Percentiles rank a stretch among this genome's conserved stretches.
Conservation (phyloP, 1,140 invertebrate genomes). For the Procambarus virginalis region DNA sequence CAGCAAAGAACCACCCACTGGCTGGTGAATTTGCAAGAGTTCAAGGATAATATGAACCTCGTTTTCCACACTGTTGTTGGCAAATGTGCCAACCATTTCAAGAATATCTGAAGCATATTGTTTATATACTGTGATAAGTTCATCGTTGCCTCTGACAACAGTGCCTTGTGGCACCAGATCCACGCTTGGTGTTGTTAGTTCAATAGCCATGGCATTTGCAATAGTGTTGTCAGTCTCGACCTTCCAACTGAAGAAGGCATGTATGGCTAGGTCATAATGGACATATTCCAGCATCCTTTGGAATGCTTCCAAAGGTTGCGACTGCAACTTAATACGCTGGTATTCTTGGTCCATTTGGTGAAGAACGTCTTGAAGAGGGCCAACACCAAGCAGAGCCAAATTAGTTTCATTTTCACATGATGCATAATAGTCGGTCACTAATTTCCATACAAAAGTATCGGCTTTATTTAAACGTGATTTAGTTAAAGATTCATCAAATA, state of each 20-base stretch:
- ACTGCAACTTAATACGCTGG: background rate
- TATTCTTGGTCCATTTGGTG: constrained; percentile 39
- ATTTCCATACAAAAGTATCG: background rate
- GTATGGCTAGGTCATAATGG: constrained; percentile 30
- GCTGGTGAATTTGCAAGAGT: constrained; percentile 7
- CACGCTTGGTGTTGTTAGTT: constrained; percentile 18
- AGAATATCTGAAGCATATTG: constrained; percentile 30
- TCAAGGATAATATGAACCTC: constrained; percentile 28
- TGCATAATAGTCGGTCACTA: constrained; percentile 20
- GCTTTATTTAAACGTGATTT: constrained; percentile 10
- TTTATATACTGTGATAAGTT: constrained; percentile 11
- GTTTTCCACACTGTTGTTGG: background rate
- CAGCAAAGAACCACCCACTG: constrained; percentile 30
- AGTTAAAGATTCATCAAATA: background rate
- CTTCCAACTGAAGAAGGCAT: constrained; percentile 51
- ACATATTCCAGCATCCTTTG: constrained; percentile 37
- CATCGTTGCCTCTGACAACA: constrained; percentile 3
- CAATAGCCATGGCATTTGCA: constrained; percentile 31
- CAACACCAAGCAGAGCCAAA: background rate
- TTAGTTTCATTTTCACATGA: constrained; percentile 38
- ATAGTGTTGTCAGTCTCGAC: constrained; percentile 36
- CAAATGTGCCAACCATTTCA: constrained; percentile 38
- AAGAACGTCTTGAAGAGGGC: constrained; percentile 24
- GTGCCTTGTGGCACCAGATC: constrained; percentile 42
- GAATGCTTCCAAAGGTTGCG: constrained; percentile 30